phyloP scores from a whole-genome alignment of 2,113 vertebrate genomes.

The Sinocyclocheilus maitianheensis region DNA sequence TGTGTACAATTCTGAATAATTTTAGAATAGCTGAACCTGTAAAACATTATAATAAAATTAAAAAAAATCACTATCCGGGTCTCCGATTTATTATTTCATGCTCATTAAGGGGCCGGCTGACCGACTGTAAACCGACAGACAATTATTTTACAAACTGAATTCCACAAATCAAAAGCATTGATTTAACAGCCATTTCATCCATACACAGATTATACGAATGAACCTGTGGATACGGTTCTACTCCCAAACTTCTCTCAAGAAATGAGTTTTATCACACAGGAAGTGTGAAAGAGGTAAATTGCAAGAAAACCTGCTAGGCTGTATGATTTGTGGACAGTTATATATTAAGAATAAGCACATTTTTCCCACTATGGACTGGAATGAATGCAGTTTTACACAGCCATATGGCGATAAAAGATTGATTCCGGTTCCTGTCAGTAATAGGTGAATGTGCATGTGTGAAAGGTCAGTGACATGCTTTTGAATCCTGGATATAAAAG shows the following conservation, averaged over 20 bases:
- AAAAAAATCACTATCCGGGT: neutral
- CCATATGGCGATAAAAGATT: conserved; percentile 6
- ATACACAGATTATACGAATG: neutral
- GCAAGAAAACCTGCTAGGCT: neutral
- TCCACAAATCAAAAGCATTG: neutral
- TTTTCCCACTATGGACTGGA: neutral
- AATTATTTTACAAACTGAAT: neutral
- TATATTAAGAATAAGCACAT: neutral
- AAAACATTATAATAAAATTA: neutral
- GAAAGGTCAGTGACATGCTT: conserved; percentile 12
- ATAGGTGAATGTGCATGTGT: neutral
- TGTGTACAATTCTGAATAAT: neutral
- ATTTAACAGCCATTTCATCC: neutral
- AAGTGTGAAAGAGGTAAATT: neutral
- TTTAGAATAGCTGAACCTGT: neutral
- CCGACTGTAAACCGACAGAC: no score
- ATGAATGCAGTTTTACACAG: neutral
- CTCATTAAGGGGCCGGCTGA: neutral
- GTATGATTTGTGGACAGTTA: neutral
- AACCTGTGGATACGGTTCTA: neutral
- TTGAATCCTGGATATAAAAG: conserved; percentile 4
- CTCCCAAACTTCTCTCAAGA: neutral
- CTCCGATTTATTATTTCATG: neutral
- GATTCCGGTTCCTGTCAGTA: neutral
- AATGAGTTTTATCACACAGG: neutral